Evolutionary conservation across 2,113 vertebrate genomes (phyloP).

Genomic region (Toxotes jaculatrix): DNA sequence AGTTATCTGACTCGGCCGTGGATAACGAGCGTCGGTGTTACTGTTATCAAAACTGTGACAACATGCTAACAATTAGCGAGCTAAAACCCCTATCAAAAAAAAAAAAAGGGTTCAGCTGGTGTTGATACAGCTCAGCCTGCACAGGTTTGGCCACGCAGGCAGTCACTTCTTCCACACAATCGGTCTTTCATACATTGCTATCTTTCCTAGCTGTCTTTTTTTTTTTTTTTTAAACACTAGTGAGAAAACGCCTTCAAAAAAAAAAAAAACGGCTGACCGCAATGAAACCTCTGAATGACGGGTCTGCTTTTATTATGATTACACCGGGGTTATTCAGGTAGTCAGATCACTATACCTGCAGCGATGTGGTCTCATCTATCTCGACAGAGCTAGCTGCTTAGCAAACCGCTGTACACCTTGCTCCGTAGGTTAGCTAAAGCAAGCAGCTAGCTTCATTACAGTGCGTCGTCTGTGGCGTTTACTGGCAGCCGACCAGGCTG

Average conservation of each 20-base stretch:
- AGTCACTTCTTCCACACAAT: conserved; percentile 58
- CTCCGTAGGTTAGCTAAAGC: conserved; percentile 54
- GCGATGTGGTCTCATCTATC: not conserved
- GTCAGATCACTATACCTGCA: not conserved
- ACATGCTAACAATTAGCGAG: not conserved
- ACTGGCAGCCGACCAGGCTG: not conserved
- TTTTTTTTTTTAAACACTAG: not conserved
- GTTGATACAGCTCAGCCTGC: not conserved
- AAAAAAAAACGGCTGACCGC: no score
- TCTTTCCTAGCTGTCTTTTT: not conserved
- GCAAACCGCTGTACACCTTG: conserved; percentile 54
- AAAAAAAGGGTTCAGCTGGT: not conserved
- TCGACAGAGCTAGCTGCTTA: conserved; percentile 20
- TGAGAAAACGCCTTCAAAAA: not conserved
- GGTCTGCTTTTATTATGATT: accelerated
- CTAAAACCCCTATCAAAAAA: not conserved
- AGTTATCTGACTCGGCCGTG: not conserved
- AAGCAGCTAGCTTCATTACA: conserved; percentile 51
- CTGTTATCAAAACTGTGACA: not conserved
- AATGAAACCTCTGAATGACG: not conserved
- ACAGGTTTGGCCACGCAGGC: conserved; percentile 68
- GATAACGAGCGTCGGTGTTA: not conserved
- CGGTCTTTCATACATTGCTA: conserved; percentile 67
- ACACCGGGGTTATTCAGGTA: accelerated
- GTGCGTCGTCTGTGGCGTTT: conserved; percentile 47